Percentiles rank a stretch among this genome's conserved stretches.
phyloP scores from a whole-genome alignment of 1,140 invertebrate genomes.

The Gryon sp. region DNA sequence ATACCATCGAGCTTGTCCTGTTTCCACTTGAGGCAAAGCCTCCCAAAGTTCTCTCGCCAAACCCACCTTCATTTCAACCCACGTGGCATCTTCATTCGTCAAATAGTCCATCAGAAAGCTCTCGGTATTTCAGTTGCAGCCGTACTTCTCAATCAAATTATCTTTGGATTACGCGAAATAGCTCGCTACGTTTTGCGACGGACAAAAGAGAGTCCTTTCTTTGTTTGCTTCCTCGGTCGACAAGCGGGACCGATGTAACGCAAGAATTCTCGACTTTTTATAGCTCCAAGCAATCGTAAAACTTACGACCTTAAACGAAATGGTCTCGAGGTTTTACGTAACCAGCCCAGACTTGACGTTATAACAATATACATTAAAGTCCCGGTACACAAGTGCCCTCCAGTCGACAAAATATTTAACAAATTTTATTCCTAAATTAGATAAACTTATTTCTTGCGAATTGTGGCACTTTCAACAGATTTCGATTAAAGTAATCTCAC shows the following conservation, averaged over 20 bases:
- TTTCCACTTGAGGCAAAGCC: conserved; percentile 28
- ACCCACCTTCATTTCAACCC: no score
- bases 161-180: conserved; percentile 30
- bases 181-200: not conserved
- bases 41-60: conserved; percentile 21
- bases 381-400: conserved; percentile 23
- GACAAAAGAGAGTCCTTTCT: not conserved
- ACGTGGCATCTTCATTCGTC: conserved; percentile 27
- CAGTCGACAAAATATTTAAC: conserved; percentile 26
- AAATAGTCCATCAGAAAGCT: conserved; percentile 11
- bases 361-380: conserved; percentile 28
- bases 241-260: conserved; percentile 57
- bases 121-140: conserved; percentile 38
- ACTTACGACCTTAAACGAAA: conserved; percentile 64
- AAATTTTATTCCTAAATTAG: conserved; percentile 47
- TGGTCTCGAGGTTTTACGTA: conserved; percentile 46
- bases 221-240: no score
- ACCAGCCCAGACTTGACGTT: conserved; percentile 26
- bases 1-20: conserved; percentile 29
- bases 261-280: conserved; percentile 71
- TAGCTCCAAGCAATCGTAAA: conserved; percentile 68
- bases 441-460: conserved; percentile 10
- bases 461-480: conserved; percentile 12
- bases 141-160: conserved; percentile 65
- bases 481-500: conserved; percentile 27